phyloP scores from a whole-genome alignment of 30 jellyfish, hydroid and myxozoan genomes.

The Catostylus mosaicus region DNA sequence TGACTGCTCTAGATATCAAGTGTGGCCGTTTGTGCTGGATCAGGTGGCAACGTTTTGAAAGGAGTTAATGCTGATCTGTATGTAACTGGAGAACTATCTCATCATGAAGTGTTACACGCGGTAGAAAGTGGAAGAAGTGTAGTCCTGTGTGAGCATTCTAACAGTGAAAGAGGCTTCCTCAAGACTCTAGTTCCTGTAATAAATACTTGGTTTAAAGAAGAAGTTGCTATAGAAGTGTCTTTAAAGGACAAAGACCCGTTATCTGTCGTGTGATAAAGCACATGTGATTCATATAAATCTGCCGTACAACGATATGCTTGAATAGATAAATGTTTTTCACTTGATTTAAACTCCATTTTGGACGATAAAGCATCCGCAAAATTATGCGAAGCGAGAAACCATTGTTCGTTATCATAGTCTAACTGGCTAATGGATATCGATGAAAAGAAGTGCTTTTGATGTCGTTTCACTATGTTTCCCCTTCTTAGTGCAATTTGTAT shows the following conservation, averaged over 20 bases:
- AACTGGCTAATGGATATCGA: background rate
- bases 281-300: no score
- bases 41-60: constrained; percentile 89
- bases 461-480: background rate
- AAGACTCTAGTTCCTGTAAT: constrained; percentile 46
- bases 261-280: constrained; percentile 66
- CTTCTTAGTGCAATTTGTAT: background rate
- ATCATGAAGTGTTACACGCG: constrained; percentile 97
- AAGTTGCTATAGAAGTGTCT: constrained; percentile 75
- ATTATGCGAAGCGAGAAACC: background rate
- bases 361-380: background rate
- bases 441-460: background rate
- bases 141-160: constrained; percentile 93
- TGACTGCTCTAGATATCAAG: constrained; percentile 59
- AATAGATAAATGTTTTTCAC: background rate
- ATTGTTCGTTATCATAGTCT: background rate
- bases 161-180: constrained; percentile 89
- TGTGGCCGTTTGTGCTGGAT: constrained; percentile 98
- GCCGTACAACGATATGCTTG: background rate
- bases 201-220: constrained; percentile 27
- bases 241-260: constrained; percentile 83
- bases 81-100: constrained; percentile 98
- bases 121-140: constrained; percentile 75
- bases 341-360: background rate
- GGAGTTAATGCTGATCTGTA: constrained; percentile 86